These are phyloP conservation scores for Formicarius rufipectus DNA, from an alignment of 2,113 vertebrate species.

Conservation along the genomic window DNA sequence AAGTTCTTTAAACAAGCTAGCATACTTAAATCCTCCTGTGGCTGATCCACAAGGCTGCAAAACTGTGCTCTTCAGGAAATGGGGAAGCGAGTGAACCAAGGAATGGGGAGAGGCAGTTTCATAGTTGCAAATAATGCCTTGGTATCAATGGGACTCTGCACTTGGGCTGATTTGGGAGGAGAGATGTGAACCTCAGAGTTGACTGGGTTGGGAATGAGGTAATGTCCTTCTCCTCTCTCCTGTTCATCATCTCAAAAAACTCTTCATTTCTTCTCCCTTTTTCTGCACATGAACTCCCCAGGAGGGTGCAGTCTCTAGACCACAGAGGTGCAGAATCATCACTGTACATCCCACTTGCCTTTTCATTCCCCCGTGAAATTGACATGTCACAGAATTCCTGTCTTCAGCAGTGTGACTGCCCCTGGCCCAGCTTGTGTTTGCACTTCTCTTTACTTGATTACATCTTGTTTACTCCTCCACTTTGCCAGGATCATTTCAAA, in stretches of 20 bases:
- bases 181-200: neutral
- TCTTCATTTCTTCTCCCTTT: neutral
- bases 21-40: neutral
- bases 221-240: neutral
- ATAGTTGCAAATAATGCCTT: neutral
- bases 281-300: neutral
- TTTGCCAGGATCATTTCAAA: slow-evolving; percentile 11
- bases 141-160: neutral
- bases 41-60: neutral
- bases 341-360: neutral
- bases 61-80: neutral
- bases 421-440: neutral
- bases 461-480: neutral
- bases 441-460: neutral
- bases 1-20: neutral
- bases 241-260: neutral
- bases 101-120: neutral
- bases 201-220: neutral
- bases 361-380: neutral
- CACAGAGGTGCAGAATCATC: neutral
- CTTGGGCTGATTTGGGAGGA: neutral
- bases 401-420: neutral
- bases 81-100: neutral
- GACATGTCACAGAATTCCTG: neutral
- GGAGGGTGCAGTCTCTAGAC: neutral